Base-by-base conservation (phyloP, 2,113 vertebrate species). In the Chaetodon auriga region DNA sequence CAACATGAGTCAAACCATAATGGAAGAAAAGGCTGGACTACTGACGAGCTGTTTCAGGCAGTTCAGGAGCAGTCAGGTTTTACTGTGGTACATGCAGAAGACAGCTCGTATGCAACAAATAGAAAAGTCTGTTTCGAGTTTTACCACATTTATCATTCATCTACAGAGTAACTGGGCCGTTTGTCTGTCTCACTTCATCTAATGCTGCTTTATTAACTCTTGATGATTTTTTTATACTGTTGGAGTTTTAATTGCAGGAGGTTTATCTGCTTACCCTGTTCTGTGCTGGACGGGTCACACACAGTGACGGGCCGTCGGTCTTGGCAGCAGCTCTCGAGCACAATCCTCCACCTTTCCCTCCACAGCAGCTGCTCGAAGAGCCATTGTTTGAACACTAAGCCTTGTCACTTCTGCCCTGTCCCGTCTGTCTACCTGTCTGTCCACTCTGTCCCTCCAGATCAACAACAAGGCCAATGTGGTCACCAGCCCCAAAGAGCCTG, bases 381-480 rank as follows among this genome's bases (percentile, higher is more conserved):
- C 19, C 61, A 62, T 0, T 78, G 63, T 84, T 69, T 68, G 75
- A 75, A 87, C 84, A 91, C 88, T 91, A 87, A 94, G 90, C 83
- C 89, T 83, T 89, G 84, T 88, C 75, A 91, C 84, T 65, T 90
- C 71, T 91, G 84, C 74, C 87, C 82, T 91, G 87, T 93, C 85
- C 63, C 65, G 83, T 91, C 82, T 89, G 75, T 86, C 81, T 87
- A 48, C 77, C 66, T 81, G 80, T 90, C 78, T 93, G 83, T 90
- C 95, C 96, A 96, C 95, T 94, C 81, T 91, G 87, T 93, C 95
- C 86, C 95, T 96, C 94, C 96, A 99, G 97, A 98, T 99, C 96
- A 99, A 98, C 97, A 99, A 96, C 97, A 99, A 98, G 97, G 95
- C 96, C 94, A 98, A 98, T 97, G 96, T 99, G 96, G 96, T 98